Base-by-base conservation (phyloP, 2,113 vertebrate species). In the Psammodynastes pulverulentus region DNA sequence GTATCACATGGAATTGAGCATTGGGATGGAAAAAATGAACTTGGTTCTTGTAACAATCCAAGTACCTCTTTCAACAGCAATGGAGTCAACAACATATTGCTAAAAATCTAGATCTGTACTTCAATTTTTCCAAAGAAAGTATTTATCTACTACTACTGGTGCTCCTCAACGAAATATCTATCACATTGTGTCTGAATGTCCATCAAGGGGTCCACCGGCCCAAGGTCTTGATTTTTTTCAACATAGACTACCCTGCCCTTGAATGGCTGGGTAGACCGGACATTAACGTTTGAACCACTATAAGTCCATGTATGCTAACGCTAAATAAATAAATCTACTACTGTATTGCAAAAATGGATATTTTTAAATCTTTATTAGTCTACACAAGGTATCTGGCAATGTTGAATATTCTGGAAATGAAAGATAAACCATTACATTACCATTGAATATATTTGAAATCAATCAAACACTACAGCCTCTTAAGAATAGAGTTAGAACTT, bases 81-180 rank as follows among this genome's bases (percentile, higher is more conserved):
- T 92, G 26, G 48, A 85, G 52, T 52, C n/a, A 58, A 85, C 34
- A 56, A n/a, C 24, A 9, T 54, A 89, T 49, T 79, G 26, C 72
- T 58, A 48, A 89, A 49, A 29, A 89, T 26, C 72, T n/a, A 58
- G 19, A 45, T 12, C 29, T 56, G 19, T 39, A 58, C 15, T 48
- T 23, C 34, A 13, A 39, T 2, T 56, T 45, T 89, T 89, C 56
- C 12, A 92, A 8, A 85, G 43, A 51, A 92, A 58, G 29, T 52
- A 92, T 92, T 85, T 89, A 72, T n/a, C n/a, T n/a, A n/a, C n/a
- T n/a, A n/a, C n/a, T n/a, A 49, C 48, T 49, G 48, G 48, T 49
- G 10, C 48, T 49, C 48, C 48, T 49, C 12, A 10, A 49, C 48
- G 12, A 49, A 49, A 49, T 49, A 49, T 49, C 9, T 49, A 12